phyloP scores from a whole-genome alignment of 2,888 invertebrate genomes.

The Yponomeuta evonymella region DNA sequence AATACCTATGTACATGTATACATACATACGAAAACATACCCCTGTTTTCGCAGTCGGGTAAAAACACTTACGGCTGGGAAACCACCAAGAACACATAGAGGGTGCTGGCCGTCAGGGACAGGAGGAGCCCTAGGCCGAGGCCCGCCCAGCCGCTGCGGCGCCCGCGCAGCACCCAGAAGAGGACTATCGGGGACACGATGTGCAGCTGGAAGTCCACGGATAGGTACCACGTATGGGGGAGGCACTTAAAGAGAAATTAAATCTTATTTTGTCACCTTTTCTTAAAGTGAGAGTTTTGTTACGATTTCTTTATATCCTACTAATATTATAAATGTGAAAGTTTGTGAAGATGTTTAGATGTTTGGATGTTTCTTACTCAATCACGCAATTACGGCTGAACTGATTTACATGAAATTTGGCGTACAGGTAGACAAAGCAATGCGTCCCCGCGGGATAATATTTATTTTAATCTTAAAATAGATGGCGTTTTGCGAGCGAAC shows the following conservation, averaged over 20 bases:
- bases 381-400: no score
- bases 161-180: slow-evolving; percentile 22
- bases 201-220: slow-evolving; percentile 31
- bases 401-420: no score
- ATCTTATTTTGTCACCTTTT: not conserved
- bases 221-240: slow-evolving; percentile 42
- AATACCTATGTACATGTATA: no score
- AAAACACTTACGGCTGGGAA: not conserved
- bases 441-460: no score
- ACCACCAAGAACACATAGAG: not conserved
- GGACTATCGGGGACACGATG: slow-evolving; percentile 21
- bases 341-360: no score
- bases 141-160: slow-evolving; percentile 19
- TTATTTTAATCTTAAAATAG: no score
- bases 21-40: not conserved
- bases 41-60: not conserved
- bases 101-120: slow-evolving; percentile 13
- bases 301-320: no score
- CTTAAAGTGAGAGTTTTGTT: not conserved
- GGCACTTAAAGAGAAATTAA: slow-evolving; percentile 36
- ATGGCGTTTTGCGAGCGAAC: no score
- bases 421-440: no score
- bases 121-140: slow-evolving; percentile 13
- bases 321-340: no score
- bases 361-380: no score